Conservation (phyloP, 2,113 vertebrate species). For the Columbina picui region DNA sequence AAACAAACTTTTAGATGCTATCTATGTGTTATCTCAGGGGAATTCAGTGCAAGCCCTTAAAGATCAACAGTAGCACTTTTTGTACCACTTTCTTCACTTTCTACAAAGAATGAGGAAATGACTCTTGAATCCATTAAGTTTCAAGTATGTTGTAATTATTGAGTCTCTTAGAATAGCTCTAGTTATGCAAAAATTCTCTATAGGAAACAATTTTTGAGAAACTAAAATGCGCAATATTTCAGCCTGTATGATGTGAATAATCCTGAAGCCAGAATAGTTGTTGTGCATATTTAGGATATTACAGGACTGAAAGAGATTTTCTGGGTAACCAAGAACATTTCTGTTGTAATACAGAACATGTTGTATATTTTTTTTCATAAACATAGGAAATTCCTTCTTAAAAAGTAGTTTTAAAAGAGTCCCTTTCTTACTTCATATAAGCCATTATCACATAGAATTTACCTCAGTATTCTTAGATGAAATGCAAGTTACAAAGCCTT, state of each 20-base stretch:
- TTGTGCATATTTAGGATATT: not conserved
- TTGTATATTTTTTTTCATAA: not conserved
- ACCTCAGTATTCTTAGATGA: not conserved
- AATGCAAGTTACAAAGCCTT: not conserved
- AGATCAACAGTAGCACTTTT: constrained; percentile 69
- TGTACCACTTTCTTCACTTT: constrained; percentile 56
- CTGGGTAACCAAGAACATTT: not conserved
- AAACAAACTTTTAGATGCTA: constrained; percentile 81
- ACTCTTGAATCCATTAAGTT: constrained; percentile 24
- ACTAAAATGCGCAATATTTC: not conserved
- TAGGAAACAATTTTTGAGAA: not conserved
- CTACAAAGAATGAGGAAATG: constrained; percentile 43
- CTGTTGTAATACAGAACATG: not conserved
- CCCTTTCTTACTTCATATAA: not conserved
- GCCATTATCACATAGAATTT: not conserved
- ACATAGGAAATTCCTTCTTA: not conserved
- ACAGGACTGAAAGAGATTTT: not conserved
- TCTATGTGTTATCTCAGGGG: constrained; percentile 72
- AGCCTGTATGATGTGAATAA: not conserved
- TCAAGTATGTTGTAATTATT: constrained; percentile 3
- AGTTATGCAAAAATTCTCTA: not conserved
- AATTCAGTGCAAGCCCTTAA: constrained; percentile 16
- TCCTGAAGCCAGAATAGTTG: not conserved
- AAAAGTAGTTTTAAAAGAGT: not conserved
- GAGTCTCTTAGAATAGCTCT: not conserved